Evolutionary conservation across 2,797 vertebrate species (phyloP).

Genomic region (Petrocephalus sullivani): DNA sequence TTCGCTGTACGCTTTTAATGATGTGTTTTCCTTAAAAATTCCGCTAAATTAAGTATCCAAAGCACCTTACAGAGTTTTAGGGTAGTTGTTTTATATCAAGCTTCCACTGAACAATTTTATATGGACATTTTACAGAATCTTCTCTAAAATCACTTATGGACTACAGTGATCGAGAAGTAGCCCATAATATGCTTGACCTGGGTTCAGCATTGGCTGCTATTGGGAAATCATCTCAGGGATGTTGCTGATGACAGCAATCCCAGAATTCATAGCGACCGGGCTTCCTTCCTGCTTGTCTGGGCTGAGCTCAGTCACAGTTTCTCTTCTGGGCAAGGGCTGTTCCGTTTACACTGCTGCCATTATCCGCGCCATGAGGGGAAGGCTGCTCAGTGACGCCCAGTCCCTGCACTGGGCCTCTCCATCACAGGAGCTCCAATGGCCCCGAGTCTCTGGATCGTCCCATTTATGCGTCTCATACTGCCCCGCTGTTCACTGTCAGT

Average conservation of each 20-base stretch:
- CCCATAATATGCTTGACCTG: neutral
- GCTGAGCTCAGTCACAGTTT: neutral
- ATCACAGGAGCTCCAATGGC: neutral
- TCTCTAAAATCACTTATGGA: neutral
- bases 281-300: neutral
- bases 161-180: neutral
- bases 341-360: neutral
- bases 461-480: neutral
- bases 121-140: neutral
- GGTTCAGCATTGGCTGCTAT: neutral
- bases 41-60: neutral
- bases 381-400: neutral
- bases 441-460: neutral
- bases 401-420: neutral
- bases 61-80: neutral
- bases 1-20: neutral
- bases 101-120: neutral
- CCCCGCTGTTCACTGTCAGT: neutral
- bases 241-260: neutral
- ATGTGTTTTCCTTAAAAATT: neutral
- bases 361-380: neutral
- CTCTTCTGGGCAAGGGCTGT: neutral
- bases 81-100: neutral
- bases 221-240: neutral
- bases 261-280: neutral